Evolutionary conservation across 2,113 vertebrate genomes (phyloP), one percentile per base, ranked within the genome.

Genomic region (Lonchura striata): DNA sequence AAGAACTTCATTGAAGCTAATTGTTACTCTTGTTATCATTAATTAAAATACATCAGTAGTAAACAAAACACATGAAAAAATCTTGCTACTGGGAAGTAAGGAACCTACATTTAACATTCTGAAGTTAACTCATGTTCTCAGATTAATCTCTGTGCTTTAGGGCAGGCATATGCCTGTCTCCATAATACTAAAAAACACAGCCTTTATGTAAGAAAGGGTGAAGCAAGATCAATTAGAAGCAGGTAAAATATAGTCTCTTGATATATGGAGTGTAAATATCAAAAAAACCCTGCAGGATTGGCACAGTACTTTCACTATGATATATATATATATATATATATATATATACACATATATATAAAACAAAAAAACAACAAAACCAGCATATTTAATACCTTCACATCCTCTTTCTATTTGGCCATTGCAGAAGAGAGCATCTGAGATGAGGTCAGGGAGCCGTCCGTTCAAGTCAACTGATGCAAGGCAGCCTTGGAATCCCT

Each of bases 351-450:
- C 16, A 13, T 42, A 13, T 24, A 35, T 22, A 15, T 37, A 39
- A 12, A 21, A 9, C 7, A 21, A 10, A 37, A 30, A 28, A 74
- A 10, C 46, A n/a, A 39, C 35, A 52, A 66, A 59, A 39, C 53
- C 33, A 47, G 30, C 11, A 76, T 47, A 77, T 94, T 68, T 57
- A 75, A 60, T 98, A 99, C 99, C 99, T 99, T 99, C 99, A 92
- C 99, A 99, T 95, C 99, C 99, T 97, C 99, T 98, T 97, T 99
- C 99, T 94, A 99, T 99, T 94, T 99, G 99, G 28, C 99, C 99
- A 65, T 99, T 99, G 95, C 99, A 99, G 96, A 99, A 98, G 96
- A 99, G 97, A 70, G 99, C 99, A 82, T 99, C 99, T 27, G 99
- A 98, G 97, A 99, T 99, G 92, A 99, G 97, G 95, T 99, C 99